phyloP scores from a whole-genome alignment of 2,888 invertebrate species.

The Latrodectus elegans region DNA sequence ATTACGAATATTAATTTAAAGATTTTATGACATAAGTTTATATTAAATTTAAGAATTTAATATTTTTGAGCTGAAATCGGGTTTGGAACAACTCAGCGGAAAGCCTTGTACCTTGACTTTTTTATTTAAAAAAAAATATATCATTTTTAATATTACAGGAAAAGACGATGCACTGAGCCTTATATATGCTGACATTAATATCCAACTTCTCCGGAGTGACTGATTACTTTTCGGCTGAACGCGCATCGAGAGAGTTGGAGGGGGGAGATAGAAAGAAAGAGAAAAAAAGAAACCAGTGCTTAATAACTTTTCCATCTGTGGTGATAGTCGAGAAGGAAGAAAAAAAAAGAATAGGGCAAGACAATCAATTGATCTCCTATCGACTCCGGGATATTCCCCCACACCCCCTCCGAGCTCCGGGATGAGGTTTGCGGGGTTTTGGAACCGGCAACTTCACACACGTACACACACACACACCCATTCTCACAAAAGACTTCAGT shows the following conservation, averaged over 20 bases:
- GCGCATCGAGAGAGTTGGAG: background rate
- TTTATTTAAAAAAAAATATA: too few relatives aligned
- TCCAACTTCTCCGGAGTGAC: background rate
- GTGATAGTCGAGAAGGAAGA: background rate
- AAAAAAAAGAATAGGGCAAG: background rate
- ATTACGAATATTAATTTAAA: too few relatives aligned
- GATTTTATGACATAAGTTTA: too few relatives aligned
- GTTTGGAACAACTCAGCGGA: too few relatives aligned
- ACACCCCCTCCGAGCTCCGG: constrained; percentile 10
- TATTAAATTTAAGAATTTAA: too few relatives aligned
- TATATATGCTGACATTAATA: background rate
- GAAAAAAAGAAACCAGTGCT: background rate
- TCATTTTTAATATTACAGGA: too few relatives aligned
- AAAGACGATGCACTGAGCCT: background rate
- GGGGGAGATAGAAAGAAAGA: background rate
- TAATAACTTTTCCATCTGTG: constrained; percentile 1
- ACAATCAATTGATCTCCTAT: constrained; percentile 63
- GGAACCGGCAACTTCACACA: constrained; percentile 39
- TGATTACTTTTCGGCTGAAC: background rate
- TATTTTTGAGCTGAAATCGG: too few relatives aligned
- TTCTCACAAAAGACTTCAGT: background rate
- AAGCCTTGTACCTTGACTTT: too few relatives aligned
- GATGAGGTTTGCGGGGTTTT: constrained; percentile 11
- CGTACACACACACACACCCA: constrained; percentile 27
- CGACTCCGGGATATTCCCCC: constrained; percentile 18